A percentile compares a stretch with the other conserved stretches of the same genome.
These are phyloP conservation scores for Galerucella pusilla DNA, from an alignment of 2,888 invertebrate species.

Conservation along the genomic window DNA sequence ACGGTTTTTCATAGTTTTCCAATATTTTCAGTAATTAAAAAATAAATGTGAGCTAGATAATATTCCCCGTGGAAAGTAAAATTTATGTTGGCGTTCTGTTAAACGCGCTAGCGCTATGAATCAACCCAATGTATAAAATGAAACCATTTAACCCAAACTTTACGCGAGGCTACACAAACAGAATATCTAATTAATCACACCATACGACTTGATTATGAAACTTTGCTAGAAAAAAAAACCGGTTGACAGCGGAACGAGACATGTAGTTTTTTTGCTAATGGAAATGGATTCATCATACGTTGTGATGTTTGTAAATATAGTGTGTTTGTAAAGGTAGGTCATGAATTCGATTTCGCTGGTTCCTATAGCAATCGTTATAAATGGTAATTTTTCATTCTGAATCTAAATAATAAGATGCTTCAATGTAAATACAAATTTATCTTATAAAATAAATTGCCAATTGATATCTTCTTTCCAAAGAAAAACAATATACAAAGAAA, in stretches of 20 bases:
- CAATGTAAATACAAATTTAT: background rate
- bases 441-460: conserved; percentile 4
- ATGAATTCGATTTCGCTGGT: no score
- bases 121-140: conserved; percentile 25
- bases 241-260: background rate
- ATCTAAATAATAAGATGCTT: no score
- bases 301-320: background rate
- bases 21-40: background rate
- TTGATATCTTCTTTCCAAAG: background rate
- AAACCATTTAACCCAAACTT: conserved; percentile 27
- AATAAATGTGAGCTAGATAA: conserved; percentile 20
- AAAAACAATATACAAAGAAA: background rate
- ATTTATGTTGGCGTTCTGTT: conserved; percentile 14
- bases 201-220: background rate
- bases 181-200: conserved; percentile 15
- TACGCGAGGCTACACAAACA: conserved; percentile 5
- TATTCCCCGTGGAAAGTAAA: conserved; percentile 18
- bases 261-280: background rate
- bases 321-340: no score
- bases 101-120: conserved; percentile 18
- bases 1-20: background rate
- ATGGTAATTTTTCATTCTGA: no score
- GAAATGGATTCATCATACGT: background rate
- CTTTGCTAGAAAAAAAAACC: background rate
- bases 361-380: no score